A percentile compares a stretch with the other conserved stretches of the same genome.
These are phyloP conservation scores for Schizaphis graminum DNA, from an alignment of 2,888 invertebrate genomes.

Conservation along the genomic window DNA sequence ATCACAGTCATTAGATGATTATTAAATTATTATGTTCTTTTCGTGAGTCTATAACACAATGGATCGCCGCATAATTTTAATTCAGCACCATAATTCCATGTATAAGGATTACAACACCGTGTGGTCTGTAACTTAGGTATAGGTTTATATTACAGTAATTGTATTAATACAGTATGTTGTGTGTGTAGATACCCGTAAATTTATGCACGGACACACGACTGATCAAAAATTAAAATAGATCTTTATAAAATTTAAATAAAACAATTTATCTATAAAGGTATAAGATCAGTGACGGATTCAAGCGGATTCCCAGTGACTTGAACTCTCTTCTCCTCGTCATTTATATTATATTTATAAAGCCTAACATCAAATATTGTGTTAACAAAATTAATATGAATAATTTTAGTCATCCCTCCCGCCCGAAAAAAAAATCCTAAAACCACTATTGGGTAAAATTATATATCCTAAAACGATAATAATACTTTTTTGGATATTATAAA, in stretches of 20 bases:
- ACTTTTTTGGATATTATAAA: not conserved
- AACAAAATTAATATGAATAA: too few relatives aligned
- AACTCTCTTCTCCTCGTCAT: too few relatives aligned
- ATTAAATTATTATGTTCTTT: not conserved
- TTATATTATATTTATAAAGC: too few relatives aligned
- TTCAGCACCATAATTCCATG: not conserved
- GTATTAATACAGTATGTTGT: not conserved
- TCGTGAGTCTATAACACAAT: not conserved
- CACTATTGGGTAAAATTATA: not conserved
- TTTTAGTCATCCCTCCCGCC: too few relatives aligned
- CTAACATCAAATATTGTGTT: too few relatives aligned
- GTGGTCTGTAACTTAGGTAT: not conserved
- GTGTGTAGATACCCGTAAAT: not conserved
- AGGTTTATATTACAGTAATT: not conserved
- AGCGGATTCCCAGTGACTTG: too few relatives aligned
- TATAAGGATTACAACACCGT: conserved; percentile 4
- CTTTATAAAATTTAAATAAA: not conserved
- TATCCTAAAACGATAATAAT: not conserved
- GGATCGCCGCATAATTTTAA: not conserved
- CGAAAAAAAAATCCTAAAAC: too few relatives aligned
- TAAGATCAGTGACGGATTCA: too few relatives aligned
- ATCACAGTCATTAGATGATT: not conserved
- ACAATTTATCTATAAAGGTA: not conserved
- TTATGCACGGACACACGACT: not conserved
- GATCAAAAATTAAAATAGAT: not conserved